Evolutionary conservation across 92 coral and sea anemone genomes (phyloP), one percentile per base, ranked within the genome.

Genomic region (Phymanthus crucifer): DNA sequence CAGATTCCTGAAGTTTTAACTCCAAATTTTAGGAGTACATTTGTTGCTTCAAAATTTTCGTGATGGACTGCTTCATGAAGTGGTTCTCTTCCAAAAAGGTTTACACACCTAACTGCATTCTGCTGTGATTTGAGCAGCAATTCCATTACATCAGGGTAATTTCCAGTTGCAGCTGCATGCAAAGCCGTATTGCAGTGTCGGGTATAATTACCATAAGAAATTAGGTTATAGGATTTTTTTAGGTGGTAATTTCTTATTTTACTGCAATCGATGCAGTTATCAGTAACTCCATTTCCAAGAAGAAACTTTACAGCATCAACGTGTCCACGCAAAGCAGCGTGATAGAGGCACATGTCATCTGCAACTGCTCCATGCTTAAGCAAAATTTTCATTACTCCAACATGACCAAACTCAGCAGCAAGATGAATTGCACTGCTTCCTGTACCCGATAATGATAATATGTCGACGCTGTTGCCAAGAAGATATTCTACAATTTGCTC

Each of bases 111-210:
- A 2, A 83, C 16, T 0, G 90, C 58, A 1, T 36, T 68, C 31
- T 76, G 45, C 0, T 73, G 71, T 50, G 7, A 61, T 0, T 64
- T 68, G 8, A 93, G 70, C 1, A 93, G 65, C 29, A 78, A 69
- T 35, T 85, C 67, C 6, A 56, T 50, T 0, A 85, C 88, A 7
- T 85, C 79, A 26, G 79, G 56, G 48, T 86, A 90, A 11, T 80
- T 70, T 17, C 47, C 43, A 0, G 81, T 69, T 0, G 89, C 90
- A 32, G 98, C 98, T 16, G 87, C 87, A 66, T 93, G 98, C 31
- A 93, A 85, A 21, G 94, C 98, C 19, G 91, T 93, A 56, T 93
- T 91, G 48, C 98, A 93, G 32, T 58, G 50, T 27, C 54, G 52
- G 23, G 19, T 46, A 75, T 75, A 75, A 71, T 26, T 70, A 50